Evolutionary conservation across 2,113 vertebrate species (phyloP).

Genomic region (Strigops habroptila): DNA sequence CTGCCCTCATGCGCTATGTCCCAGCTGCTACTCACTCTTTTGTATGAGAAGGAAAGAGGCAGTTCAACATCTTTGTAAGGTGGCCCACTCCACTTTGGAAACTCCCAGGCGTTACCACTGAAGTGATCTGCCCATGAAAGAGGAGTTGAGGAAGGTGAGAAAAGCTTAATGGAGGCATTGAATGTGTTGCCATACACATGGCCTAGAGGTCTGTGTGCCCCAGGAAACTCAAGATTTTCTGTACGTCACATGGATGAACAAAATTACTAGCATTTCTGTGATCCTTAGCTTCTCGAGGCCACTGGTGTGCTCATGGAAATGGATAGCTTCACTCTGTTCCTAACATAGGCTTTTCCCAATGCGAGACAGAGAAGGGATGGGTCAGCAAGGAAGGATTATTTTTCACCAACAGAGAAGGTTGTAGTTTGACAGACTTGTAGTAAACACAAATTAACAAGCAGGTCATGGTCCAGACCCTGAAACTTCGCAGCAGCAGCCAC

Average conservation of each 20-base stretch:
- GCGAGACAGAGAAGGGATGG: neutral
- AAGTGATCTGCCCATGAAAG: neutral
- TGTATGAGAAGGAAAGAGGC: neutral
- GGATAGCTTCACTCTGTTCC: neutral
- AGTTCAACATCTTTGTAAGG: neutral
- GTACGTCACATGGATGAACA: neutral
- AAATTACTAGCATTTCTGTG: neutral
- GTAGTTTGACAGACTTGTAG: slow-evolving; percentile 1
- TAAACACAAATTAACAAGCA: slow-evolving; percentile 30
- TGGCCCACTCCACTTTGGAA: neutral
- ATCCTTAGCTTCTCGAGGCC: neutral
- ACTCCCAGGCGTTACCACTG: neutral
- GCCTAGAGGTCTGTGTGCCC: neutral
- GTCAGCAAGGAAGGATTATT: neutral
- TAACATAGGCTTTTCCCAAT: neutral
- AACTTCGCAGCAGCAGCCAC: neutral
- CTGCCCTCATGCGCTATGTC: neutral
- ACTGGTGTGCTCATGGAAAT: neutral
- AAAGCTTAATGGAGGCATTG: neutral
- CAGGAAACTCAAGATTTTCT: neutral
- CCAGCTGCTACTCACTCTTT: neutral
- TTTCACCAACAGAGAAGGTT: neutral
- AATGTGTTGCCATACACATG: neutral
- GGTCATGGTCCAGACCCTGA: neutral
- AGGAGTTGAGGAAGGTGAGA: neutral